Evolutionary conservation across 2,113 vertebrate species (phyloP), one percentile per base, ranked within the genome.

Genomic region (Salvelinus fontinalis): DNA sequence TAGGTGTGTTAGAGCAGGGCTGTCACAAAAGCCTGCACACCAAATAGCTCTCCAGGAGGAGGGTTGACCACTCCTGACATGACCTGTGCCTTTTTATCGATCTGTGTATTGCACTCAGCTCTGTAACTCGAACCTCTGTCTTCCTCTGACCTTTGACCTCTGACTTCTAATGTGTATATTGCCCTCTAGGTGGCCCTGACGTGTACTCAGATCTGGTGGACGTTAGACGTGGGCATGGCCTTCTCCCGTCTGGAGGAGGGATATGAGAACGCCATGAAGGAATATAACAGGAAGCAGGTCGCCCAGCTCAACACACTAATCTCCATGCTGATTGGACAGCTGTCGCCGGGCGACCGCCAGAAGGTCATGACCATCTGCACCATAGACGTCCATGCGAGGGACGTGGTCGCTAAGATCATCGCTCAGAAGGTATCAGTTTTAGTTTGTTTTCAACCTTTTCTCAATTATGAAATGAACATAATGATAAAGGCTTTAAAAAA

Each of bases 361-460:
- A 99, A 99, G 78, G 92, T 98, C 85, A 99, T 97, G 97, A 99
- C 97, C 85, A 92, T 99, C 83, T 99, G 98, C 80, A 99, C 98
- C 77, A 97, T 98, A 0, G 97, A 99, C 0, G 97, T 99, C 49
- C 98, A 99, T 0, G 97, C 97, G 29, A 94, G 97, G 73, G 97
- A 99, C 0, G 96, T 99, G 83, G 97, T 99, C 70, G 94, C 96
- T 8, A 99, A 96, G 89, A 95, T 99, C 92, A 93, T 97, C 2
- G 73, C 92, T 0, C 96, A 99, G 81, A 99, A 98, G 96, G 98
- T 98, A 73, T 12, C 27, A 20, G 67, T 14, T 9, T 31, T 20
- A 4, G 5, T 31, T 9, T 5, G 67, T 31, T 14, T 39, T 68
- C 29, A 26, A 13, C 64, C 3, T 12, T 12, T 66, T 67, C 13